Evolutionary conservation across 2,888 invertebrate genomes (phyloP), one percentile per base, ranked within the genome.

Genomic region (Ichneumoninae sp.): DNA sequence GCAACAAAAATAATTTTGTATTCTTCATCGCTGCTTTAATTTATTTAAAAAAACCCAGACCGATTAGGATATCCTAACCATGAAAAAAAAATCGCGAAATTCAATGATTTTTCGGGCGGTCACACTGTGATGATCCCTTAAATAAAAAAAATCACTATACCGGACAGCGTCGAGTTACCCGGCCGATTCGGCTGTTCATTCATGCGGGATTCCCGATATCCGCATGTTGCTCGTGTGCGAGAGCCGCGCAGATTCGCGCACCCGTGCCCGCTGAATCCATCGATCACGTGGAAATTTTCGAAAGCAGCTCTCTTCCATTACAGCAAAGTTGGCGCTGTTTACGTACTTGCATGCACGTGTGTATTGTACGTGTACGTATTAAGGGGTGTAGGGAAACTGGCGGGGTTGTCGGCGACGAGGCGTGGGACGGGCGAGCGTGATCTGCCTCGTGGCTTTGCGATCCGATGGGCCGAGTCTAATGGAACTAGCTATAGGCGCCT

Each of bases 401-500:
- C n/a, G 16, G 16, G 13, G 33, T 30, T 33, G 63, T 33, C 63
- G 33, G 63, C 63, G 63, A 16, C 63, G 63, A 30, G 13, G 63
- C 33, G 63, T 63, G 63, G 30, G 33, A 63, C 63, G 30, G 30
- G 16, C 63, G 63, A 63, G 57, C 63, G 16, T 30, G 63, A 63
- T 63, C 63, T 30, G 63, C 63, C 63, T 26, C 63, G 8, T 63
- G 63, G 30, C 30, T 63, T 63, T 33, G 63, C 63, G 30, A 63
- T 63, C 63, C 63, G 30, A 63, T 16, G 63, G 33, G 63, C 16
- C 30, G 63, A 63, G 16, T 63, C 63, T 63, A 63, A 63, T 63
- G 63, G 63, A 63, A 63, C 63, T 7, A 30, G 33, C 33, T 33
- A n/a, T 63, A 30, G 5, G 6, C 63, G 33, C 16, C 33, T 63